Evolutionary conservation across 1,140 invertebrate species (phyloP).

Genomic region (Drosophila biarmipes): DNA sequence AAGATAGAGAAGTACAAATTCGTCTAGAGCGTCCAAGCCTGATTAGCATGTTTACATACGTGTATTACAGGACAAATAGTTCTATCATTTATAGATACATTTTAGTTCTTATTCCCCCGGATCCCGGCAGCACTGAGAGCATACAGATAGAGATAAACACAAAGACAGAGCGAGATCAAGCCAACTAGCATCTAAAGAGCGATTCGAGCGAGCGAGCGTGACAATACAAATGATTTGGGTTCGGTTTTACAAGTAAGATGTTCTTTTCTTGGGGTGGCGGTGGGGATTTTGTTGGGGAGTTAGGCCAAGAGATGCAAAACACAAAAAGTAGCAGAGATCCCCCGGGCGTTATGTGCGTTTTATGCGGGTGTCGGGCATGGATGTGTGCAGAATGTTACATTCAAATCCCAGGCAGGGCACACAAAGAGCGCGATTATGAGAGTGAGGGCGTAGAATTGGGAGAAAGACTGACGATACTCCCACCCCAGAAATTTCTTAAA

Average conservation of each 20-base stretch:
- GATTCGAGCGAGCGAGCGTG: slow-evolving; percentile 36
- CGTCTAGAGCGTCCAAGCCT: not conserved
- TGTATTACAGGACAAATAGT: not conserved
- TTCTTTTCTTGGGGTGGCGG: not conserved
- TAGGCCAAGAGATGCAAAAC: slow-evolving; percentile 1
- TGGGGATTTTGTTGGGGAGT: not conserved
- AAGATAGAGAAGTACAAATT: not conserved
- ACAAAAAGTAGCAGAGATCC: not conserved
- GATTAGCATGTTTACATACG: not conserved
- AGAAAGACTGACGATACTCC: slow-evolving; percentile 2
- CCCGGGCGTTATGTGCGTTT: not conserved
- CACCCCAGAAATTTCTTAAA: not conserved
- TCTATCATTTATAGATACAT: not conserved
- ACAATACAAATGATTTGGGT: slow-evolving; percentile 28
- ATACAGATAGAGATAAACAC: not conserved
- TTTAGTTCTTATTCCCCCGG: not conserved
- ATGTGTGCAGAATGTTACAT: not conserved
- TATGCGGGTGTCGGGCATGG: not conserved
- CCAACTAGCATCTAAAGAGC: slow-evolving; percentile 57
- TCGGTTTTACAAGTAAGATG: not conserved
- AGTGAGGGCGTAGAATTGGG: not conserved
- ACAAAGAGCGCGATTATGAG: not conserved
- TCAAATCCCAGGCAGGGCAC: not conserved
- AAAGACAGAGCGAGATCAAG: slow-evolving; percentile 18
- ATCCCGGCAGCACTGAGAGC: slow-evolving; percentile 7